A percentile compares a stretch with the other conserved stretches of the same genome.
phyloP scores from a whole-genome alignment of 2,888 invertebrate genomes.

The Ernsta delagoae region DNA sequence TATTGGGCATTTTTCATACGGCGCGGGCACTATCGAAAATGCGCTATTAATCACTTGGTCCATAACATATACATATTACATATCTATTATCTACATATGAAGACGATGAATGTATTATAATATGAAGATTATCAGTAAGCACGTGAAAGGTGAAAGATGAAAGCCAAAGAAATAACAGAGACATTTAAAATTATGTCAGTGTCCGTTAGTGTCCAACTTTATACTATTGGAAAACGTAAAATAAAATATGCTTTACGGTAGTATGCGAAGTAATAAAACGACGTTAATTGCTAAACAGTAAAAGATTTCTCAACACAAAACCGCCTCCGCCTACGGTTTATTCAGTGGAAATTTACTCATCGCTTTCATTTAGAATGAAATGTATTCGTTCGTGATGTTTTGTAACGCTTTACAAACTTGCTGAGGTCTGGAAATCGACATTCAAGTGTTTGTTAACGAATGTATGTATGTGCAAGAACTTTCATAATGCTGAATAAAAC shows the following conservation, averaged over 20 bases:
- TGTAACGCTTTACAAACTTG: background rate
- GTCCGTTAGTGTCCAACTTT: background rate
- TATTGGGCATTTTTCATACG: no score
- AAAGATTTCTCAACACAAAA: slow-evolving; percentile 2
- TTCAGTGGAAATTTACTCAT: slow-evolving; percentile 13
- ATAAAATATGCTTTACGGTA: slow-evolving; percentile 9
- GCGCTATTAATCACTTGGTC: no score
- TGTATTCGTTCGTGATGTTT: slow-evolving; percentile 5
- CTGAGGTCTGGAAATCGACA: background rate
- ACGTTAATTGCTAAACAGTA: slow-evolving; percentile 5
- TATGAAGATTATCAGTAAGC: no score
- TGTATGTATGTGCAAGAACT: no score
- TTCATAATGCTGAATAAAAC: no score
- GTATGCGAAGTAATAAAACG: slow-evolving; percentile 11
- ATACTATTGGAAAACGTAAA: background rate
- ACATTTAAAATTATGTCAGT: background rate
- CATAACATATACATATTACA: no score
- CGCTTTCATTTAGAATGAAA: slow-evolving; percentile 3
- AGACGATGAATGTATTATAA: no score
- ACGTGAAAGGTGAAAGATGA: background rate
- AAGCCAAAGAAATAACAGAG: background rate
- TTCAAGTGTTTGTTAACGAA: background rate
- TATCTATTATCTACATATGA: no score
- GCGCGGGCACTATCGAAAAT: no score
- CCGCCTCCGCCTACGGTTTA: background rate